Conservation (phyloP, 2,888 invertebrate genomes). For the Watsonalla cultraria region DNA sequence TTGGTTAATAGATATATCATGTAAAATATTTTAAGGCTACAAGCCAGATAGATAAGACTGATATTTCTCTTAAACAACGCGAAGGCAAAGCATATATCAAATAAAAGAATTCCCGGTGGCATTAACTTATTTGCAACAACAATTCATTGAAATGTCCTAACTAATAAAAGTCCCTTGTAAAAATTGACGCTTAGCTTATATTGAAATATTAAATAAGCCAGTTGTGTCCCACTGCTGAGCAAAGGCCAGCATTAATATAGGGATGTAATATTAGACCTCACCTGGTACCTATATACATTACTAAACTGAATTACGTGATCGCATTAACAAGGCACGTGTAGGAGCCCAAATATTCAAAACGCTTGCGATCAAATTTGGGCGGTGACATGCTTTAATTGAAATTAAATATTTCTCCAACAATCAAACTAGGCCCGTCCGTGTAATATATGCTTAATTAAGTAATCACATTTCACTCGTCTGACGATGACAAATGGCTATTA, state of each 20-base stretch:
- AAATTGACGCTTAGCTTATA: no score
- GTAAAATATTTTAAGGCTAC: no score
- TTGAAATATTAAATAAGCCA: no score
- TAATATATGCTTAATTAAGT: slow-evolving; percentile 52
- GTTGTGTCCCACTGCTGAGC: no score
- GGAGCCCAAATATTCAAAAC: not conserved
- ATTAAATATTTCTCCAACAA: not conserved
- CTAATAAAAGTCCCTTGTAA: not conserved
- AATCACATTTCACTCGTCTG: slow-evolving; percentile 58
- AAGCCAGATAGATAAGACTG: not conserved
- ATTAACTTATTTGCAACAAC: not conserved
- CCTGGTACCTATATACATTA: not conserved
- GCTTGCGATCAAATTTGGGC: not conserved
- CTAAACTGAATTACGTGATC: not conserved
- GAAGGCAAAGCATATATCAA: not conserved
- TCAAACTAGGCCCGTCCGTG: slow-evolving; percentile 14
- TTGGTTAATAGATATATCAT: no score
- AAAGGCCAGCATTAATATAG: not conserved
- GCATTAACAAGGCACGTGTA: slow-evolving; percentile 1
- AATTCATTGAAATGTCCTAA: not conserved
- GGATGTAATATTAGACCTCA: not conserved
- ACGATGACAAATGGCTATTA: slow-evolving; percentile 69
- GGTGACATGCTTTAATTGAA: not conserved
- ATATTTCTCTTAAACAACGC: not conserved
- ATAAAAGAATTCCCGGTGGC: not conserved